Conservation (phyloP, 2,113 vertebrate genomes). For the Nothobranchius furzeri region DNA sequence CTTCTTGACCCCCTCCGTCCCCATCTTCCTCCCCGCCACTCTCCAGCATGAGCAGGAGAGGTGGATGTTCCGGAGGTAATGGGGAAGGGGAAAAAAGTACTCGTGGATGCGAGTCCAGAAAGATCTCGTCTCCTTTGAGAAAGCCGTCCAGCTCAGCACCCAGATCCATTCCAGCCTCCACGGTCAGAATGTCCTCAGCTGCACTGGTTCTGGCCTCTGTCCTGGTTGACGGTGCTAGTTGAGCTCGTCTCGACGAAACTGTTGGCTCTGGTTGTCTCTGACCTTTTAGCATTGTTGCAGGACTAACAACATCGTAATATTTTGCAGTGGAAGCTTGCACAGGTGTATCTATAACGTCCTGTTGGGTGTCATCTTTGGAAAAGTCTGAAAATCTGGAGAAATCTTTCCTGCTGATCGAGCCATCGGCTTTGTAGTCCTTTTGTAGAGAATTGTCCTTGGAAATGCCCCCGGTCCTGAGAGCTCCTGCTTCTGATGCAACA, state of each 20-base stretch:
- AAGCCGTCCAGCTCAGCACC: constrained; percentile 34
- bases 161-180: constrained; percentile 25
- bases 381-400: constrained; percentile 19
- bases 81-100: constrained; percentile 77
- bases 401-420: constrained; percentile 16
- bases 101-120: constrained; percentile 77
- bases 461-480: constrained; percentile 33
- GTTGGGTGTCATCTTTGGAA: constrained; percentile 7
- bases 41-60: constrained; percentile 77
- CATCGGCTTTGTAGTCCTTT: constrained; percentile 49
- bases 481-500: constrained; percentile 22
- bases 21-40: constrained; percentile 57
- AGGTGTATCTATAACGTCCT: constrained; percentile 17
- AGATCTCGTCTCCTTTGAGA: constrained; percentile 68
- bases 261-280: constrained; percentile 26
- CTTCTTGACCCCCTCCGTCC: constrained; percentile 47
- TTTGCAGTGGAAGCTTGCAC: constrained; percentile 6
- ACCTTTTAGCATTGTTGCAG: constrained; percentile 8
- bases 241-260: constrained; percentile 9
- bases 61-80: constrained; percentile 73
- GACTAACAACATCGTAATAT: constrained; percentile 9
- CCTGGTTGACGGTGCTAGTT: neutral
- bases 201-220: neutral
- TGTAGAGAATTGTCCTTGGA: constrained; percentile 36
- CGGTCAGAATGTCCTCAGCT: constrained; percentile 5